Conservation (phyloP, 2,797 vertebrate species). For the Mionectes olivaceus region DNA sequence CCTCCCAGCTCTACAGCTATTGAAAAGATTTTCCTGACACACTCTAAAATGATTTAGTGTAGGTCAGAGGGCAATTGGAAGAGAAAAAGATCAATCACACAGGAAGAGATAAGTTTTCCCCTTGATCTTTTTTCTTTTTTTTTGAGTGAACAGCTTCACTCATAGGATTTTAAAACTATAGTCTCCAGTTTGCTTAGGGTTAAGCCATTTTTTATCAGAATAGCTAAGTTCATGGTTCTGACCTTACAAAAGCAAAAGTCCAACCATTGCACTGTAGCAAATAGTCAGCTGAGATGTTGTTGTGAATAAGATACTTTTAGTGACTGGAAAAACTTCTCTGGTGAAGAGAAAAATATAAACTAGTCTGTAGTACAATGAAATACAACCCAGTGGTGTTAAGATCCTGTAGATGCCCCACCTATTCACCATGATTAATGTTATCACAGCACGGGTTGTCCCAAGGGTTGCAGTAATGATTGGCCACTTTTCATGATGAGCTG, state of each 20-base stretch:
- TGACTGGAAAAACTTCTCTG: neutral
- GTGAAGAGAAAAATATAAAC: neutral
- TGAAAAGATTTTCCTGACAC: conserved; percentile 52
- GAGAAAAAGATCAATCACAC: conserved; percentile 57
- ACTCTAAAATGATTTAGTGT: conserved; percentile 55
- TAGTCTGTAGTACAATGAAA: neutral
- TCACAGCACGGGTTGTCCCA: neutral
- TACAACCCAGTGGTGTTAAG: neutral
- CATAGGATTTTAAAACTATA: neutral
- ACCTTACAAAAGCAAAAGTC: neutral
- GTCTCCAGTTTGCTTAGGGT: neutral
- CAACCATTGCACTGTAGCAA: neutral
- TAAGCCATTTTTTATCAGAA: neutral
- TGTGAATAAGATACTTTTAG: neutral
- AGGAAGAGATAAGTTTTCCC: conserved; percentile 56
- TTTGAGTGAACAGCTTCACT: neutral
- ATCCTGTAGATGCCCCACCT: neutral
- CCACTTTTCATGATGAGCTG: neutral
- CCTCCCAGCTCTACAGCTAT: conserved; percentile 17
- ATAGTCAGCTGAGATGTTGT: neutral
- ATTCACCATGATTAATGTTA: neutral
- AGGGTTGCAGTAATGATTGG: neutral
- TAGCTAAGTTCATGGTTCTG: neutral
- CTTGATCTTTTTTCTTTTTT: conserved; percentile 2
- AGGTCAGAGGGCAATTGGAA: conserved; percentile 48